Evolutionary conservation across 37 sponge, comb jelly and placozoan species (phyloP).

Genomic region (Ephydatia muelleri): DNA sequence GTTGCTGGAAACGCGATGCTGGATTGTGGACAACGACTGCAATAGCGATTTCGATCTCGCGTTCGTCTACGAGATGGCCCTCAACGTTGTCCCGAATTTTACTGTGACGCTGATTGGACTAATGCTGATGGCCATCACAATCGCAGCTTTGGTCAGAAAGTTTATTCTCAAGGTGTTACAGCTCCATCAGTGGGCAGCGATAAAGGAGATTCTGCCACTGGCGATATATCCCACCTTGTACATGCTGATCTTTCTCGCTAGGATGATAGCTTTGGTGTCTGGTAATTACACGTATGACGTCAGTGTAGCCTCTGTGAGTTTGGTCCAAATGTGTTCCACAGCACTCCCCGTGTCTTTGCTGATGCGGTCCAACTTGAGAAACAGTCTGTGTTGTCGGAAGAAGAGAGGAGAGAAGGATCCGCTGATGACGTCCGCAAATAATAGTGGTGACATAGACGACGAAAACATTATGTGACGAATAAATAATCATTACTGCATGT

Average conservation of each 20-base stretch:
- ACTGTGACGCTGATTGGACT: background rate
- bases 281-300: background rate
- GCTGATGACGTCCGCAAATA: background rate
- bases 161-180: background rate
- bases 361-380: background rate
- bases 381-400: background rate
- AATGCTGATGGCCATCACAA: background rate
- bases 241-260: background rate
- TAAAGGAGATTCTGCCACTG: background rate
- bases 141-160: background rate
- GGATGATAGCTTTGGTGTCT: background rate
- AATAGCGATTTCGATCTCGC: background rate
- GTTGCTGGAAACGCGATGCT: background rate
- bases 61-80: background rate
- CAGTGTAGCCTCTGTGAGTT: background rate
- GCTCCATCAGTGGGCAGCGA: background rate
- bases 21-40: background rate
- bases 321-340: background rate
- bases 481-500: too few species aligned
- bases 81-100: background rate
- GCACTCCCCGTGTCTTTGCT: background rate
- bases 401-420: background rate
- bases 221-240: background rate
- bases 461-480: too few species aligned
- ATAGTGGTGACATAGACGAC: too few species aligned